phyloP scores from a whole-genome alignment of 2,113 vertebrate genomes.

The Serinus canaria region DNA sequence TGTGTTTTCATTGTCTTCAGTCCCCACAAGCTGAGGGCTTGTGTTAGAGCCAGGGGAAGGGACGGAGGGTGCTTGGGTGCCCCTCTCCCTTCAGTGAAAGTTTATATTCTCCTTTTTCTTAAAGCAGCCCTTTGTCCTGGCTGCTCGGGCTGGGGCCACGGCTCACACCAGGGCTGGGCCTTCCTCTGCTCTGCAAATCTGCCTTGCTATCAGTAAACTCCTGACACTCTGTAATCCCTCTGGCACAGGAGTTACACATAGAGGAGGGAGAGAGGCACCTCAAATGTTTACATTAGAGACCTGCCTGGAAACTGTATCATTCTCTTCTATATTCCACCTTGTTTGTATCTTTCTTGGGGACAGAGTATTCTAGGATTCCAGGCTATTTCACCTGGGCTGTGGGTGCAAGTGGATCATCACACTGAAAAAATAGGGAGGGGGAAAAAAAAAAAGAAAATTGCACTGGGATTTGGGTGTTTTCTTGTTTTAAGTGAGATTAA shows the following conservation, averaged over 20 bases:
- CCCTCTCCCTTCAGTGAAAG: not conserved
- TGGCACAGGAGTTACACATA: not conserved
- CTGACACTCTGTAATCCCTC: not conserved
- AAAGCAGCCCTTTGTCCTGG: not conserved
- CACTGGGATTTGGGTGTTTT: not conserved
- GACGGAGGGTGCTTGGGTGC: not conserved
- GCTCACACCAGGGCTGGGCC: not conserved
- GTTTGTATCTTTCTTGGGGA: not conserved
- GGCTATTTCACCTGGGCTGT: not conserved
- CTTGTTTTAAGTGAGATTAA: not conserved
- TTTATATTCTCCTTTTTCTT: not conserved
- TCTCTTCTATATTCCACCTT: not conserved
- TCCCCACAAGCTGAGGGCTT: not conserved
- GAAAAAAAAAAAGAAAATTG: not conserved
- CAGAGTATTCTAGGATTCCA: fast-evolving
- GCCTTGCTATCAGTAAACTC: slow-evolving; percentile 2
- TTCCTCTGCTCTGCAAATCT: not conserved
- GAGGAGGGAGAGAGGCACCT: not conserved
- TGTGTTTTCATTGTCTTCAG: not conserved
- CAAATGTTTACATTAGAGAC: not conserved
- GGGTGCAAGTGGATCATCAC: not conserved
- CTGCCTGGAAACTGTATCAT: not conserved
- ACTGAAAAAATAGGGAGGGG: not conserved
- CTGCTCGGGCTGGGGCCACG: not conserved
- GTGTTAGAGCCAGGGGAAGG: not conserved